Percentiles rank a stretch among this genome's conserved stretches.
Conservation (phyloP, 1,140 invertebrate genomes). For the Drosophila athabasca region DNA sequence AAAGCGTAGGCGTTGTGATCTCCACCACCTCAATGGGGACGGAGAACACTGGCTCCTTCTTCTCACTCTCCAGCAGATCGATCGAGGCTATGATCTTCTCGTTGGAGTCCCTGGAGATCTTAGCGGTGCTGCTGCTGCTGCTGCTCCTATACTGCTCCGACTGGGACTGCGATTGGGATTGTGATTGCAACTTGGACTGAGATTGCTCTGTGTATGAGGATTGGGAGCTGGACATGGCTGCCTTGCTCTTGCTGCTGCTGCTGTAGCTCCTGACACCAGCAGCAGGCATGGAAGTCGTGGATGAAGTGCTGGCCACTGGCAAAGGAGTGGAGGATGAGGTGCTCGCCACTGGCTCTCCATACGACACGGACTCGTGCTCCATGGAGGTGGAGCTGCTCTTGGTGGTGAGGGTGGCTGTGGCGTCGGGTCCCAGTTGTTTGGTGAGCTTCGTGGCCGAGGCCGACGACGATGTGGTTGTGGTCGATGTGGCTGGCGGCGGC, state of each 20-base stretch:
- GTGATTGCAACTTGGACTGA: slow-evolving; percentile 49
- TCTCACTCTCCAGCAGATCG: slow-evolving; percentile 79
- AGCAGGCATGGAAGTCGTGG: slow-evolving; percentile 9
- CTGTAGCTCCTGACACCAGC: slow-evolving; percentile 61
- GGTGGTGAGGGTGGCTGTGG: slow-evolving; percentile 61
- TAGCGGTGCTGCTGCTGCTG: slow-evolving; percentile 53
- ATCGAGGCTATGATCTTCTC: slow-evolving; percentile 76
- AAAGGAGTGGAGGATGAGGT: slow-evolving; percentile 9
- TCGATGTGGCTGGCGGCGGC: slow-evolving; percentile 59
- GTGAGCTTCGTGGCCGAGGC: slow-evolving; percentile 69
- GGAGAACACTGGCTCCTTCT: slow-evolving; percentile 79
- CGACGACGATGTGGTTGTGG: slow-evolving; percentile 70
- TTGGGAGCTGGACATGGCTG: slow-evolving; percentile 11
- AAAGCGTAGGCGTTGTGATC: slow-evolving; percentile 54
- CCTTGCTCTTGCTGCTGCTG: slow-evolving; percentile 46
- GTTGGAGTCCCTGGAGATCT: slow-evolving; percentile 64
- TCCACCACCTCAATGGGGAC: slow-evolving; percentile 81
- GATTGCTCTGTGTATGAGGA: slow-evolving; percentile 46
- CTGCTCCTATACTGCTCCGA: slow-evolving; percentile 41
- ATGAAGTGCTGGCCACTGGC: slow-evolving; percentile 23
- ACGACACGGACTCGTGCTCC: slow-evolving; percentile 68
- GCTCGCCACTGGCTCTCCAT: slow-evolving; percentile 21
- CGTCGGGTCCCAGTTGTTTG: slow-evolving; percentile 67
- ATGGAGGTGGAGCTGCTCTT: slow-evolving; percentile 64
- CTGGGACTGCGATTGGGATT: slow-evolving; percentile 58